These are phyloP conservation scores for Peromyscus polionotus DNA, from an alignment of 2,113 vertebrate species.

Conservation along the genomic window DNA sequence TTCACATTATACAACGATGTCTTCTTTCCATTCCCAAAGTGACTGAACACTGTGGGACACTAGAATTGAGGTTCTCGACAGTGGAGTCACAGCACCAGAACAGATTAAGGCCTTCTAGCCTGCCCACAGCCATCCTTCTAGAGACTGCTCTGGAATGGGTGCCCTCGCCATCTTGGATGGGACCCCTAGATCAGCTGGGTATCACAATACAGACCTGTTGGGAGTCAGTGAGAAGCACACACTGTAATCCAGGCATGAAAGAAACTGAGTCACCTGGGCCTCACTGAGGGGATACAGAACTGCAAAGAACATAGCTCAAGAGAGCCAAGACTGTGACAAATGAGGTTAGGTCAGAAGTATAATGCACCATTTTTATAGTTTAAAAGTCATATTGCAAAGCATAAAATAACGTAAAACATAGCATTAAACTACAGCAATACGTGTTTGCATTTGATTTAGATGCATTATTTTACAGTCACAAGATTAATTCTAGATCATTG, in stretches of 20 bases:
- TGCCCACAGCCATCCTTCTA: not conserved
- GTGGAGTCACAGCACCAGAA: not conserved
- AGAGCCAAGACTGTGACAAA: not conserved
- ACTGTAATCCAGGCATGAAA: not conserved
- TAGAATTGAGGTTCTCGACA: not conserved
- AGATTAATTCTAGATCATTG: constrained; percentile 33
- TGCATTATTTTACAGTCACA: not conserved
- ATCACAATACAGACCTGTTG: not conserved
- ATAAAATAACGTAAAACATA: constrained; percentile 22
- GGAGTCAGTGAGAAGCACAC: not conserved
- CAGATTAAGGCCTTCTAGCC: not conserved
- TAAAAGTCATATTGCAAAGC: not conserved
- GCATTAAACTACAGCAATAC: not conserved
- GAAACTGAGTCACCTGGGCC: not conserved
- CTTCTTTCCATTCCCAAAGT: not conserved
- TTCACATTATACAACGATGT: not conserved
- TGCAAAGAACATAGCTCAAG: not conserved
- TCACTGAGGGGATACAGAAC: not conserved
- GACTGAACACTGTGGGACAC: not conserved
- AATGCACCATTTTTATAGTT: not conserved
- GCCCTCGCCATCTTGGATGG: not conserved
- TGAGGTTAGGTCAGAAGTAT: not conserved
- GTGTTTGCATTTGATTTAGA: constrained; percentile 25
- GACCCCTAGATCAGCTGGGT: not conserved
- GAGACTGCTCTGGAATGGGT: not conserved